Base-by-base conservation (phyloP, 2,888 invertebrate genomes). In the Agrenia bidenticulata region DNA sequence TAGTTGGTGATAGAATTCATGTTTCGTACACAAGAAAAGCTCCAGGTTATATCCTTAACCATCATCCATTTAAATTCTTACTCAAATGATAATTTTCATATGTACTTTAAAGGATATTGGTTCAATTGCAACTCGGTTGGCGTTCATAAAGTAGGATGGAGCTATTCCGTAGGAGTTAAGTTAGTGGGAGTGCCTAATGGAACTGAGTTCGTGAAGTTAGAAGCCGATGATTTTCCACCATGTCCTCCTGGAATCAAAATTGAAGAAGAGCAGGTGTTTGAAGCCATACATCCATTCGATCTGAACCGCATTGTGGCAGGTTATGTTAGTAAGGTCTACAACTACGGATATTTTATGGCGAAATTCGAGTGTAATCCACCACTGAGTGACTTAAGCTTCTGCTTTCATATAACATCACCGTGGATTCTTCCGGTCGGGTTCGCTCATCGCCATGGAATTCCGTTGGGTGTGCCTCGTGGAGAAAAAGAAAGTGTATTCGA, bases 141-240 rank as follows among this genome's bases (percentile, higher is more conserved):
- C 13, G 56, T 72, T 2, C 65, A 70, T 24, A 58, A 61, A n/a
- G n/a, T 72, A 11, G 72, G 72, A 7, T 72, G 67, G 64, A 68
- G 68, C 32, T 60, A 72, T 11, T 17, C 62, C 1, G 50, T 72
- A 11, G 69, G 69, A 32, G 56, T 55, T 19, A 21, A 41, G 11
- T 51, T 68, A 9, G 41, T 50, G n/a, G 62, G 61, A 15, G 21
- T 64, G 2, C 54, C 66, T 7, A n/a, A n/a, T 17, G 19, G 23
- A 5, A 1, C 24, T 5, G 41, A 2, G 1, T 63, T 62, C 2
- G 58, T 54, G 0, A 23, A 23, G 1, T 39, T 67, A 1, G 7
- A 24, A 1, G 27, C 39, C 7, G 15, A 9, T 2, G 1, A 39
- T 2, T 61, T 70, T 23, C 67, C 61, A 2, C 9, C 27, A 1